A percentile compares a stretch with the other conserved stretches of the same genome.
Evolutionary conservation across 2,888 invertebrate genomes (phyloP).

Genomic region (Rugalucina vietnamica): DNA sequence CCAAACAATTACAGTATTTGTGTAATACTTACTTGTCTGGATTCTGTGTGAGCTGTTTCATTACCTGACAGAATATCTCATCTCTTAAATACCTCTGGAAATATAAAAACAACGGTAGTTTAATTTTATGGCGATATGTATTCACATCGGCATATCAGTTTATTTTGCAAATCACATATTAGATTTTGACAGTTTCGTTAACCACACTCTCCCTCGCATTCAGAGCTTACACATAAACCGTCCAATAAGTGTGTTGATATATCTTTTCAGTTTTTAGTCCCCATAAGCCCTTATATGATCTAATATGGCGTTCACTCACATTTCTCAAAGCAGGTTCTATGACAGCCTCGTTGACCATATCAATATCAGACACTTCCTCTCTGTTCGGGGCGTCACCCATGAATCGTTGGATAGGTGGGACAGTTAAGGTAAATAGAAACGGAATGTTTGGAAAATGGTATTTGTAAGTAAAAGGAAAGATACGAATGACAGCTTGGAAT

Average conservation of each 20-base stretch:
- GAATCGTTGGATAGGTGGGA: conserved; percentile 74
- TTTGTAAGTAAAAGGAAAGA: no score
- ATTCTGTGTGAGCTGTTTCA: conserved; percentile 78
- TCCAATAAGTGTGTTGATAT: no score
- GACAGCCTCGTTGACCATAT: conserved; percentile 69
- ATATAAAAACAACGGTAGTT: conserved; percentile 27
- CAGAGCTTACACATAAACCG: neutral
- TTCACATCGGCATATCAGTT: no score
- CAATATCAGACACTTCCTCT: conserved; percentile 62
- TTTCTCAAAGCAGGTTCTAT: conserved; percentile 76
- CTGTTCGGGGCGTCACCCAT: conserved; percentile 71
- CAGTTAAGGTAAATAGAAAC: conserved; percentile 51
- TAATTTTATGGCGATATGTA: no score
- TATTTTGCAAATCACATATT: no score
- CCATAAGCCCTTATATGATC: no score
- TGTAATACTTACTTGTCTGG: conserved; percentile 73
- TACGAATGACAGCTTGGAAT: no score
- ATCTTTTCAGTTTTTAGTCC: no score
- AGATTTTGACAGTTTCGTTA: no score
- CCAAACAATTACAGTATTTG: neutral
- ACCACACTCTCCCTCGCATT: neutral
- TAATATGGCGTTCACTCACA: conserved; percentile 72
- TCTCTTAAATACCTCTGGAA: conserved; percentile 77
- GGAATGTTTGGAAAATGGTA: no score
- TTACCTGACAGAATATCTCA: conserved; percentile 76